Evolutionary conservation across 2,113 vertebrate species (phyloP), one percentile per base, ranked within the genome.

Genomic region (Microcebus griseorufus): DNA sequence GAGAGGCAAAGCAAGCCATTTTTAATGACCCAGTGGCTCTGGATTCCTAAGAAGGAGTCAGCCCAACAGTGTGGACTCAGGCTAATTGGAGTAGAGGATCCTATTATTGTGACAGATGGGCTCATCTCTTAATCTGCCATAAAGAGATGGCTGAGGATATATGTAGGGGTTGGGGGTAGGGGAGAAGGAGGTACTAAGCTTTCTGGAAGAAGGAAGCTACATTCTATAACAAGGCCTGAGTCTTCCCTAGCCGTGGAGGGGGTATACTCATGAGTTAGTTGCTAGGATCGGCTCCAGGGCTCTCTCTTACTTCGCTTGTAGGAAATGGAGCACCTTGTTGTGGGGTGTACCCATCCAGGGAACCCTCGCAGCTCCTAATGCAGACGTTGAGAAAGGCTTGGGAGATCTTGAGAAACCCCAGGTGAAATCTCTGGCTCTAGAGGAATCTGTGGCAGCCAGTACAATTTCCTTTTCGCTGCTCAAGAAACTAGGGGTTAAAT

Each of bases 11-110:
- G 14, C 32, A 84, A 90, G 11, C n/a, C 81, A 72, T 76, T 65
- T 89, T 81, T 67, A 92, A 90, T 92, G 90, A 70, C 34, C 48
- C 37, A 42, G 18, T 42, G 39, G 37, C 1, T 92, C 27, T 93
- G 76, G 90, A 55, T 94, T 90, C 42, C 72, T 92, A 32, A 93
- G 42, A 39, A 53, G 82, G 12, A 75, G 62, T 79, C 83, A 80
- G 62, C 34, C 17, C 67, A 81, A 42, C 18, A 65, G 51, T 67
- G 88, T 37, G 65, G 69, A 58, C 25, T 87, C 78, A 23, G 32
- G 39, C 62, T 80, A 6, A 2, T 62, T 72, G n/a, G 20, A 58
- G 72, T 20, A 88, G 39, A 86, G 14, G 29, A 60, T 80, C 25
- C 45, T 75, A 23, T 39, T 73, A 34, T 16, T 80, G 51, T 80